Evolutionary conservation across 2,797 vertebrate genomes (phyloP).

Genomic region (Hemibagrus guttatus): DNA sequence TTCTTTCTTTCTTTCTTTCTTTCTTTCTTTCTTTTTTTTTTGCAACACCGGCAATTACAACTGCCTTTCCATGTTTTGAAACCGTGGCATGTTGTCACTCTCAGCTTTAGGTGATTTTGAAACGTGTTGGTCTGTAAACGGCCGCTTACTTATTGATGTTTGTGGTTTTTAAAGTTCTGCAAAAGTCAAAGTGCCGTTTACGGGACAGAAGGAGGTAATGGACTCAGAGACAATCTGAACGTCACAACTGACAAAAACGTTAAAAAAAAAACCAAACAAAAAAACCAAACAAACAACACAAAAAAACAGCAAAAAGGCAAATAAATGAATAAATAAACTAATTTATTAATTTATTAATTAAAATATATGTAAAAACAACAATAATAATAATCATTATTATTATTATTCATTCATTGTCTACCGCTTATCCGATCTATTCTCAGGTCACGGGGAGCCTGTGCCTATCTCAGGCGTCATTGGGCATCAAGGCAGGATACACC

Average conservation of each 20-base stretch:
- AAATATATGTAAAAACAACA: too few relatives aligned
- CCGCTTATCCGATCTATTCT: too few relatives aligned
- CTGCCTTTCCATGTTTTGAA: constrained; percentile 53
- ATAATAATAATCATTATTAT: too few relatives aligned
- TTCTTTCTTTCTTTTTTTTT: constrained; percentile 33
- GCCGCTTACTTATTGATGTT: constrained; percentile 50
- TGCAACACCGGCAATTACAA: constrained; percentile 54
- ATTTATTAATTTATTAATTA: too few relatives aligned
- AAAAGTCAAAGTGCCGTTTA: constrained; percentile 35
- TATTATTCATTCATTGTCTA: too few relatives aligned
- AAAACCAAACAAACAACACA: too few relatives aligned
- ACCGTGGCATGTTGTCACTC: constrained; percentile 50
- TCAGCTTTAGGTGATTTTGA: constrained; percentile 51
- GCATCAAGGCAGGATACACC: too few relatives aligned
- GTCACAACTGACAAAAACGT: neutral
- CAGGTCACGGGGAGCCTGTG: too few relatives aligned
- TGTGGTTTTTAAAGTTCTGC: constrained; percentile 51
- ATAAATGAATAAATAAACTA: too few relatives aligned
- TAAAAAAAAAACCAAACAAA: too few relatives aligned
- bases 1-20: neutral
- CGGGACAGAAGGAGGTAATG: constrained; percentile 18
- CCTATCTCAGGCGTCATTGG: too few relatives aligned
- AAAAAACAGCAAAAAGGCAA: too few relatives aligned
- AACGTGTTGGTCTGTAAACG: constrained; percentile 47
- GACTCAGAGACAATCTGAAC: constrained; percentile 1